phyloP scores from a whole-genome alignment of 1,140 invertebrate genomes.

The Heliconius melpomene region DNA sequence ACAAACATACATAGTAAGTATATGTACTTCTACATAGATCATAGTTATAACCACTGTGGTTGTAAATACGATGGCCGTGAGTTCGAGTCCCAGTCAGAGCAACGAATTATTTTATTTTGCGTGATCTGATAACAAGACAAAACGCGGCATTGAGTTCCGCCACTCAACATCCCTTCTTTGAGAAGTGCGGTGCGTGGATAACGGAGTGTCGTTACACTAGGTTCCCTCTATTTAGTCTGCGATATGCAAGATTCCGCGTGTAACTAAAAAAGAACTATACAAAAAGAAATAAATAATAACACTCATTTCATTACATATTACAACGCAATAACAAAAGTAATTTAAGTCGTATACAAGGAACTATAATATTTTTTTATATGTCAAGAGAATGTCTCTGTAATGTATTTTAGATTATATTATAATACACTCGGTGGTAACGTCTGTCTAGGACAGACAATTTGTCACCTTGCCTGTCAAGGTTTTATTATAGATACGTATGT shows the following conservation, averaged over 20 bases:
- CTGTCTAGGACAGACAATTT: not conserved
- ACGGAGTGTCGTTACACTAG: too few relatives aligned
- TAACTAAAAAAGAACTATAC: not conserved
- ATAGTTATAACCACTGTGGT: not conserved
- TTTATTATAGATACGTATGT: not conserved
- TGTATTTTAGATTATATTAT: conserved; percentile 7
- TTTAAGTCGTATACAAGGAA: not conserved
- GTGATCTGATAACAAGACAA: too few relatives aligned
- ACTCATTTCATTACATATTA: not conserved
- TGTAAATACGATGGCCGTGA: too few relatives aligned
- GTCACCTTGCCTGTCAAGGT: not conserved
- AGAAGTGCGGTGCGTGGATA: too few relatives aligned
- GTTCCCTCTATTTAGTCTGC: too few relatives aligned
- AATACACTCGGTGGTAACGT: not conserved
- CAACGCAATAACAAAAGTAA: not conserved
- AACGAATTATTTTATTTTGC: too few relatives aligned
- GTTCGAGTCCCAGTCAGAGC: too few relatives aligned
- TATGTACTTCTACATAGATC: not conserved
- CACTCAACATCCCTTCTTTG: too few relatives aligned
- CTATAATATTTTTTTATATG: not conserved
- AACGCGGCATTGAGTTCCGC: too few relatives aligned
- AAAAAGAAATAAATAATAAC: not conserved
- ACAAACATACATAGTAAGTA: not conserved
- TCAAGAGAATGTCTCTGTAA: not conserved
- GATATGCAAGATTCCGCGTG: too few relatives aligned